phyloP scores from a whole-genome alignment of 2,113 vertebrate genomes.

The Piprites chloris region DNA sequence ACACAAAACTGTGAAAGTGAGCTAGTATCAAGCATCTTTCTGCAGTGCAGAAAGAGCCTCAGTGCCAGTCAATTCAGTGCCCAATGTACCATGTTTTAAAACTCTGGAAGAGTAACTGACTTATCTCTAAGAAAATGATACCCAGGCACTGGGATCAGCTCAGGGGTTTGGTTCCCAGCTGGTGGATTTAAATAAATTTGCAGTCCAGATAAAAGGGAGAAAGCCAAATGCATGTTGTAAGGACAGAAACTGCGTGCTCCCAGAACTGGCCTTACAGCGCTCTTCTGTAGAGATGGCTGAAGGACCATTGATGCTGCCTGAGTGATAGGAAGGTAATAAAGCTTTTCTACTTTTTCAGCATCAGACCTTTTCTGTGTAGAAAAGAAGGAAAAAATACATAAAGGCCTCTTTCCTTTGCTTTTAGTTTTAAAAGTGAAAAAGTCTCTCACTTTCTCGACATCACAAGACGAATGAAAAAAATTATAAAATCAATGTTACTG shows the following conservation, averaged over 20 bases:
- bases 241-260: neutral
- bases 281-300: neutral
- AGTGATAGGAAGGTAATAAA: neutral
- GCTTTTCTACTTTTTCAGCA: neutral
- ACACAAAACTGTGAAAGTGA: neutral
- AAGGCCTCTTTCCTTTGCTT: neutral
- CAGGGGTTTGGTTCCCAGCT: neutral
- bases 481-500: neutral
- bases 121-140: neutral
- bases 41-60: neutral
- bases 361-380: neutral
- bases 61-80: neutral
- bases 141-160: neutral
- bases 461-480: neutral
- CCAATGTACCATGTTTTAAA: neutral
- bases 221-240: neutral
- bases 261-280: neutral
- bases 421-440: neutral
- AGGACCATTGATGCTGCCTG: neutral
- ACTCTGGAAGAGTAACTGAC: neutral
- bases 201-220: neutral
- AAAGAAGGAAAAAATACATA: neutral
- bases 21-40: neutral
- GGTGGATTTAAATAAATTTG: neutral
- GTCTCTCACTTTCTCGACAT: neutral